These are phyloP conservation scores for Hymenopus coronatus DNA, from an alignment of 2,888 invertebrate genomes.

Conservation along the genomic window DNA sequence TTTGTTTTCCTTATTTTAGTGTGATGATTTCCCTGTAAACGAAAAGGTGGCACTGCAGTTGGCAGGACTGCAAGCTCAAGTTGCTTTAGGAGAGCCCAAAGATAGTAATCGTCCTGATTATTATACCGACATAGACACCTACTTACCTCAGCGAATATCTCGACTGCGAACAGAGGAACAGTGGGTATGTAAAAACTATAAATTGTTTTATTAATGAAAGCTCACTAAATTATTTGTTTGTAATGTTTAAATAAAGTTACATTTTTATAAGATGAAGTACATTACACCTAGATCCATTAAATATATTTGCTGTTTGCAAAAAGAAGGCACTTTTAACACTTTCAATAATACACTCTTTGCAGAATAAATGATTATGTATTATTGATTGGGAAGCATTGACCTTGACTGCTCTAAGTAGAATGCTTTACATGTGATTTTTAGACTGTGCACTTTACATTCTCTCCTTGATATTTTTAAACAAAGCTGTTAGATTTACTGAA, in stretches of 20 bases:
- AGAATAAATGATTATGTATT: too few relatives aligned
- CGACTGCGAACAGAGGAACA: slow-evolving; percentile 75
- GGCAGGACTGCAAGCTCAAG: slow-evolving; percentile 92
- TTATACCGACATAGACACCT: slow-evolving; percentile 88
- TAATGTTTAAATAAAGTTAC: neutral
- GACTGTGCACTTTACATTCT: too few relatives aligned
- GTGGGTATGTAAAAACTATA: slow-evolving; percentile 59
- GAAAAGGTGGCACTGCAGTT: slow-evolving; percentile 92
- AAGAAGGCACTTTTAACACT: too few relatives aligned
- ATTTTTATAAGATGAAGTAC: too few relatives aligned
- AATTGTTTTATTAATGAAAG: neutral
- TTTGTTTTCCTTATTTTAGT: slow-evolving; percentile 49
- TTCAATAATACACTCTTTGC: too few relatives aligned
- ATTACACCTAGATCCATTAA: too few relatives aligned
- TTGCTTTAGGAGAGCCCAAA: slow-evolving; percentile 83
- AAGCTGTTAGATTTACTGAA: too few relatives aligned
- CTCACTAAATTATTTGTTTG: neutral
- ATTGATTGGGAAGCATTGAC: too few relatives aligned
- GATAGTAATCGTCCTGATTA: slow-evolving; percentile 77
- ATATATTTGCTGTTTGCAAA: too few relatives aligned
- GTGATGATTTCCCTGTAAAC: slow-evolving; percentile 92
- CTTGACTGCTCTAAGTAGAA: too few relatives aligned
- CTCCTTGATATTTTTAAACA: too few relatives aligned
- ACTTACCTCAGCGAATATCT: slow-evolving; percentile 80
- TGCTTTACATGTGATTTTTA: too few relatives aligned